Conservation (phyloP, 2,797 vertebrate genomes). For the Poeciliopsis presidionis region DNA sequence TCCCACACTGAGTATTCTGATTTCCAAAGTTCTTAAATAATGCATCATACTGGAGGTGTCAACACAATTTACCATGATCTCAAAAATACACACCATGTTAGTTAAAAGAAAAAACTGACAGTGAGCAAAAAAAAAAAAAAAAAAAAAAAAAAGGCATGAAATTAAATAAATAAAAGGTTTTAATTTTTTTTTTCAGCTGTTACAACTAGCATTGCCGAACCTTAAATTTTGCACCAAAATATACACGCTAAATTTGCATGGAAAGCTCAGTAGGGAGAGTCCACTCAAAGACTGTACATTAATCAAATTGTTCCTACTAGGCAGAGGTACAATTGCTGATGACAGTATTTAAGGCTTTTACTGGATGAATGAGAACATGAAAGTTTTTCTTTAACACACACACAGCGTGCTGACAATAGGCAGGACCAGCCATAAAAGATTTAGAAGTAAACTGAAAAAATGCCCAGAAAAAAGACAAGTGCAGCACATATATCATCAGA, state of each 20-base stretch:
- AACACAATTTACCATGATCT: slow-evolving; percentile 21
- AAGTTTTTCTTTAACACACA: slow-evolving; percentile 51
- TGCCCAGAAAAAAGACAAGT: slow-evolving; percentile 28
- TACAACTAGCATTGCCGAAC: slow-evolving; percentile 39
- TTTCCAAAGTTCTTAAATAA: slow-evolving; percentile 26
- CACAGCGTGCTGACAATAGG: slow-evolving; percentile 33
- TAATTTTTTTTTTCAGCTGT: slow-evolving; percentile 51
- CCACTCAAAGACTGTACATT: slow-evolving; percentile 38
- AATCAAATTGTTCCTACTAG: slow-evolving; percentile 47
- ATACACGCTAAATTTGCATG: slow-evolving; percentile 15
- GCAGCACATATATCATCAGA: slow-evolving; percentile 39
- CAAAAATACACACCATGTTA: slow-evolving; percentile 25
- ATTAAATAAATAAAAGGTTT: slow-evolving; percentile 37
- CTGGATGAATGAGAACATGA: slow-evolving; percentile 45
- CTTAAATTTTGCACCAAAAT: slow-evolving; percentile 21
- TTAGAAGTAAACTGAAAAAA: slow-evolving; percentile 43
- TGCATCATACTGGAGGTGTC: not conserved
- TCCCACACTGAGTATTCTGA: slow-evolving; percentile 25
- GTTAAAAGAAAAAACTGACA: slow-evolving; percentile 14
- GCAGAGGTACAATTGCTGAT: slow-evolving; percentile 47
- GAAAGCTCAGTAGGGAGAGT: slow-evolving; percentile 18
- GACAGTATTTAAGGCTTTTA: slow-evolving; percentile 58
- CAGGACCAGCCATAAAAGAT: slow-evolving; percentile 39
- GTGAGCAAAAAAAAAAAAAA: slow-evolving; percentile 1
- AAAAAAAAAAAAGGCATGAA: slow-evolving; percentile 21